Percentiles rank a stretch among this genome's conserved stretches.
phyloP scores from a whole-genome alignment of 1,140 invertebrate genomes.

The Drosophila equinoxialis region DNA sequence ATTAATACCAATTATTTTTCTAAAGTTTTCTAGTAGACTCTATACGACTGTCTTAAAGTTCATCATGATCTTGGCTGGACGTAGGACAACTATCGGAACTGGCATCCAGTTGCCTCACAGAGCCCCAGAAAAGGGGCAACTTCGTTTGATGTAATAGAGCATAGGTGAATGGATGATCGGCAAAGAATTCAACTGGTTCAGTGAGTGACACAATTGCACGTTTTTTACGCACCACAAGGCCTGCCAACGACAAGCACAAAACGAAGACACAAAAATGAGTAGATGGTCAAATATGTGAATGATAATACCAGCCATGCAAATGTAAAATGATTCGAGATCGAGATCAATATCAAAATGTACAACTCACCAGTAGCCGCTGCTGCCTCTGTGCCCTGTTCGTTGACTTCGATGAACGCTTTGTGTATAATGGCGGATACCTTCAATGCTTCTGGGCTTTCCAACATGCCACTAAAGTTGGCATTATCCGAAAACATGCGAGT shows the following conservation, averaged over 20 bases:
- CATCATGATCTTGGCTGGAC: constrained; percentile 45
- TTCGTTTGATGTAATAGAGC: constrained; percentile 45
- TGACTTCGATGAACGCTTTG: constrained; percentile 85
- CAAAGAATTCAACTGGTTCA: constrained; percentile 57
- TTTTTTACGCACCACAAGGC: constrained; percentile 53
- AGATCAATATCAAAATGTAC: background rate
- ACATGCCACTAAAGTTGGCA: constrained; percentile 87
- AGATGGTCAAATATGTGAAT: constrained; percentile 12
- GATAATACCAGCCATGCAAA: constrained; percentile 10
- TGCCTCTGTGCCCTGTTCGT: constrained; percentile 85
- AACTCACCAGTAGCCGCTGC: constrained; percentile 83
- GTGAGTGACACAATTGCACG: constrained; percentile 41
- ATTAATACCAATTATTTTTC: constrained; percentile 34
- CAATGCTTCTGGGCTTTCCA: constrained; percentile 83
- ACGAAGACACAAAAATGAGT: constrained; percentile 23
- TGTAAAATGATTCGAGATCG: no score
- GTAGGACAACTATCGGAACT: constrained; percentile 7
- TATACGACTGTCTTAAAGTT: constrained; percentile 42
- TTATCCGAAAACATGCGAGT: constrained; percentile 84
- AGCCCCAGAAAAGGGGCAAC: constrained; percentile 58
- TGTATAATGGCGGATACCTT: constrained; percentile 84
- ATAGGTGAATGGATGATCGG: constrained; percentile 79
- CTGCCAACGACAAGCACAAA: constrained; percentile 59
- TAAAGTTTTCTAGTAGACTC: constrained; percentile 12
- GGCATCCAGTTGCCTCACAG: constrained; percentile 47